Base-by-base conservation (phyloP, 2,888 invertebrate species). In the Gasteruption jaculator region DNA sequence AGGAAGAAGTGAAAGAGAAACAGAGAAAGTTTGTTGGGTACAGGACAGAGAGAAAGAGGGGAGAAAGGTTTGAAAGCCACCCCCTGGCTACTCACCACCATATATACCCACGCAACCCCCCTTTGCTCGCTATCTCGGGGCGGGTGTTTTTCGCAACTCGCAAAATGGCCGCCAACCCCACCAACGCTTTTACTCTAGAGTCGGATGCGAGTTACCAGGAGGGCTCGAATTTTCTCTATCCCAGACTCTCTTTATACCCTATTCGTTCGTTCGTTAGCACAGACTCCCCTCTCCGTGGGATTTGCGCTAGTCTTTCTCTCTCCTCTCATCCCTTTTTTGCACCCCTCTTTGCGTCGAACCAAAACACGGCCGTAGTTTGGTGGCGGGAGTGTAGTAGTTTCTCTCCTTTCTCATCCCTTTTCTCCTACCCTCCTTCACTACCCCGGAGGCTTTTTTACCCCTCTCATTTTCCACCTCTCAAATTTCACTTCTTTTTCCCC, bases 81-180 rank as follows among this genome's bases (percentile, higher is more conserved):
- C 56, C 58, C 52, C 45, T 34, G 34, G 41, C 45, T 45, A 24
- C 24, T 2, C 50, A 45, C 48, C 49, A 49, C 45, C 44, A 46
- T 46, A 49, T 49, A 48, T 49, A 49, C 46, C 45, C 48, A 48
- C 53, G 49, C 48, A 46, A 46, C 41, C 41, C 47, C 45, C 47
- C 46, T 50, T 49, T 59, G 59, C 50, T 56, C 47, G 57, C 56
- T 60, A 61, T 65, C 61, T 65, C 67, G 52, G 68, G 67, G 61
- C 67, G 65, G 63, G 60, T 68, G 68, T 70, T 70, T 70, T 70
- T 69, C 68, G 61, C 61, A 55, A 58, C 63, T 66, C 55, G 56
- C 69, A 70, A 70, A 70, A 70, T 70, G 70, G 69, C 70, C 63
- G 69, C 65, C 68, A 49, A 55, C 61, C 63, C 65, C 62, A 61